phyloP scores from a whole-genome alignment of 2,888 invertebrate genomes.

The Drosophila rellima region DNA sequence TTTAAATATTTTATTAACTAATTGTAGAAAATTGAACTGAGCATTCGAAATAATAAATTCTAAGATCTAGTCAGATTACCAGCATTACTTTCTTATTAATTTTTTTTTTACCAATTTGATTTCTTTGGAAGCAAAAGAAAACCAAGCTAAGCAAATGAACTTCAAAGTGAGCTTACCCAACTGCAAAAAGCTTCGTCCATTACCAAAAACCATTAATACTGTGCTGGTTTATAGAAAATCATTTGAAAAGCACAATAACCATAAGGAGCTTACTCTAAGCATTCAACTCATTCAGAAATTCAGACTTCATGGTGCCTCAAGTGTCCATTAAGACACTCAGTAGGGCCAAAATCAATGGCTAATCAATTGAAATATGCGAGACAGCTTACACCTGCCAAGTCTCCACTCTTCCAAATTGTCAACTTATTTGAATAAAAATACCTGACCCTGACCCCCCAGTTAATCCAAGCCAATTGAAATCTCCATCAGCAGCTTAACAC shows the following conservation, averaged over 20 bases:
- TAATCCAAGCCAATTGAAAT: conserved; percentile 35
- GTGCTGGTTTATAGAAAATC: conserved; percentile 8
- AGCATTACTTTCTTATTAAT: no score
- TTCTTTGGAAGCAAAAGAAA: background rate
- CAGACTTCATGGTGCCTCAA: conserved; percentile 5
- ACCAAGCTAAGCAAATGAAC: background rate
- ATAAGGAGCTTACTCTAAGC: conserved; percentile 8
- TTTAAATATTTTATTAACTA: background rate
- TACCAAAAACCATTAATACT: conserved; percentile 11
- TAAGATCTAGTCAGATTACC: no score
- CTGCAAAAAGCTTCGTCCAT: conserved; percentile 4
- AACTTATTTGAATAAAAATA: conserved; percentile 59
- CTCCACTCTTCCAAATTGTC: conserved; percentile 42
- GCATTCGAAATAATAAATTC: background rate
- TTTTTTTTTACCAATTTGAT: background rate
- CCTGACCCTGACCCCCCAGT: conserved; percentile 21
- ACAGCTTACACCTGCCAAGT: conserved; percentile 38
- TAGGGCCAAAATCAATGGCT: conserved; percentile 42
- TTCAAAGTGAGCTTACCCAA: background rate
- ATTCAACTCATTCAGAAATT: conserved; percentile 15
- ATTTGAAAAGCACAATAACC: conserved; percentile 16
- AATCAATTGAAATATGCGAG: conserved; percentile 56
- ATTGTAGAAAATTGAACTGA: background rate
- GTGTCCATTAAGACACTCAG: conserved; percentile 31
- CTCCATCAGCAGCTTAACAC: conserved; percentile 74